These are phyloP conservation scores for Tipula unca DNA, from an alignment of 2,888 invertebrate species.

Conservation along the genomic window DNA sequence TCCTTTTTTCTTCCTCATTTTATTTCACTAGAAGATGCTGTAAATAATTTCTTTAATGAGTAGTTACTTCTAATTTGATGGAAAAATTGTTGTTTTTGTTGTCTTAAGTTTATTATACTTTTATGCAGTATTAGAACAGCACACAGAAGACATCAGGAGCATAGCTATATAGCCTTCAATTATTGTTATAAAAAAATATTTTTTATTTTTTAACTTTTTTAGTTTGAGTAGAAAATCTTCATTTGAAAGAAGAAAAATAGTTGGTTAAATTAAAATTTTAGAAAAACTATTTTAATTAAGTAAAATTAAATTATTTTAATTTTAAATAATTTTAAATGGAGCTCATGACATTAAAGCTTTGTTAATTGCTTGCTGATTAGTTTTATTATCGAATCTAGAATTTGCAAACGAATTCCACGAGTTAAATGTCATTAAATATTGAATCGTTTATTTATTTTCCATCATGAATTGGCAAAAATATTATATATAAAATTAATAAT, in stretches of 20 bases:
- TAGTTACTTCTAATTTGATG: background rate
- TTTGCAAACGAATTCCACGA: too few relatives aligned
- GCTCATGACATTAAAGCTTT: too few relatives aligned
- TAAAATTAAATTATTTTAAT: too few relatives aligned
- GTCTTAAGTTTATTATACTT: background rate
- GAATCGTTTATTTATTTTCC: too few relatives aligned
- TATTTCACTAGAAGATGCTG: background rate
- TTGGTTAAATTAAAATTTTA: background rate
- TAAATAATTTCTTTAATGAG: conserved; percentile 8
- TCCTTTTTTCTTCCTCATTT: background rate
- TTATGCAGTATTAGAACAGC: background rate
- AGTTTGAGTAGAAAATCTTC: background rate
- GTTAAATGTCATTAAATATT: too few relatives aligned
- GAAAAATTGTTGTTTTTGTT: background rate
- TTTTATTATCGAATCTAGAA: too few relatives aligned
- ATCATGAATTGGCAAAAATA: too few relatives aligned
- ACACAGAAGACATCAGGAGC: background rate
- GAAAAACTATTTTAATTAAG: background rate
- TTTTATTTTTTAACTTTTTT: background rate
- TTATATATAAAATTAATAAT: too few relatives aligned
- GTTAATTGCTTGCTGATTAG: too few relatives aligned
- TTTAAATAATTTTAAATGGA: too few relatives aligned
- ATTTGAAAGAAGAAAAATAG: background rate
- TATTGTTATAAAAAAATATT: background rate
- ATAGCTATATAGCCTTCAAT: background rate